Base-by-base conservation (phyloP, 2,797 vertebrate species). In the Sebastes nivosus region DNA sequence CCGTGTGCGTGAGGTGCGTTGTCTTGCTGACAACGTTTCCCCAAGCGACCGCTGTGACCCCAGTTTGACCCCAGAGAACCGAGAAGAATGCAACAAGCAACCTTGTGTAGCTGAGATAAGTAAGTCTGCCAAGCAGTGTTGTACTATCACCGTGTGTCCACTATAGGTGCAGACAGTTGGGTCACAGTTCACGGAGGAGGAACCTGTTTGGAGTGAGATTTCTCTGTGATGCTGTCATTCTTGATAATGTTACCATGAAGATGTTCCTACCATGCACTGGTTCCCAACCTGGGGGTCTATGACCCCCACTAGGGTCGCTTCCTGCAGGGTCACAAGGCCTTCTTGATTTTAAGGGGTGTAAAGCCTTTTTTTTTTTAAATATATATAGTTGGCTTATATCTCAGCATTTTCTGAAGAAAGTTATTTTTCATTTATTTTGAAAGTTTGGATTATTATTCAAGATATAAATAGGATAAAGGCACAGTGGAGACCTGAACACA, bases 1-100 rank as follows among this genome's bases (percentile, higher is more conserved):
- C 79, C 92, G 93, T 2, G 92, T 96, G 34, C 92, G 95, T 30
- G 95, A 95, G 86, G 95, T 95, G 27, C 92, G 90, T 11, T 96
- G 95, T 75, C 90, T 96, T 14, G 32, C 88, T 1, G 94, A 95
- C 81, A 89, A 88, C 78, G 71, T 91, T 29, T 67, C 66, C 11
- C 88, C 83, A 5, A 95, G 94, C 6, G 72, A 92, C 27, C 73
- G 7, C 14, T 96, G 95, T 82, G 93, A 96, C 82, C 80, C 91
- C 42, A 66, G 55, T 36, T 72, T 87, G 74, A 86, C 82, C 74
- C 95, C 94, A 6, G 87, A 84, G 57, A 93, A 81, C 78, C 87
- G 74, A 65, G 92, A 95, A 57, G 92, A 94, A 50, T 96, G 96
- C 85, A 96, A 96, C 84, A 80, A 76, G 42, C 92, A 95, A 30